Base-by-base conservation (phyloP, 2,888 invertebrate genomes). In the Leptothorax acervorum region DNA sequence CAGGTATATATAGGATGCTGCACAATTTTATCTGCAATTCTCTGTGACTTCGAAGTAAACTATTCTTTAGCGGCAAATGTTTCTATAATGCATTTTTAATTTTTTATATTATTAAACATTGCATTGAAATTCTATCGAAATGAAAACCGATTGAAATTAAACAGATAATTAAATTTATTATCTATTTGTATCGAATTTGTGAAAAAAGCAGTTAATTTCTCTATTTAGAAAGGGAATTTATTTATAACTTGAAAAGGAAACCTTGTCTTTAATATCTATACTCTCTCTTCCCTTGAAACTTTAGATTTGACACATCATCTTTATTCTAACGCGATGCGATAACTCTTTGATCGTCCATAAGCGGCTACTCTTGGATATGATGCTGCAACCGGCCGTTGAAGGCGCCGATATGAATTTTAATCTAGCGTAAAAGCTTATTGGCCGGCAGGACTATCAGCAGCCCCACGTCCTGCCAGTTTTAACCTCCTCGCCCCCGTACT, bases 321-420 rank as follows among this genome's bases (percentile, higher is more conserved):
- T 31, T 53, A 18, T 63, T 45, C 15, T 31, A 70, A 78, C 70
- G 42, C 39, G 12, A 68, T 4, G 28, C 42, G 57, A 9, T 8
- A 60, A 71, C 28, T 73, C 28, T 45, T 45, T 9, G 57, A 6
- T 71, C 60, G 48, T 71, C 11, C 60, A 60, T 71, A 71, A 45
- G n/a, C 42, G 5, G 12, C 15, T 45, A n/a, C 31, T 60, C 35
- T 18, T 5, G 23, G 48, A 60, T 45, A 42, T 15, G 53, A 68
- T 23, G 70, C 6, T 48, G 23, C 45, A 48, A 60, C 71, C 39
- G 39, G 48, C 60, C 62, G 63, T 31, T 57, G 48, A 79, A 39
- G 75, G 75, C 81, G 45, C 11, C 55, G 62, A 23, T 91, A 90
- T 92, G 90, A 92, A 91, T 93, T 92, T 93, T 89, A 93, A 92